Percentiles rank a stretch among this genome's conserved stretches.
phyloP scores from a whole-genome alignment of 2,888 invertebrate species.

The Diabrotica balteata region DNA sequence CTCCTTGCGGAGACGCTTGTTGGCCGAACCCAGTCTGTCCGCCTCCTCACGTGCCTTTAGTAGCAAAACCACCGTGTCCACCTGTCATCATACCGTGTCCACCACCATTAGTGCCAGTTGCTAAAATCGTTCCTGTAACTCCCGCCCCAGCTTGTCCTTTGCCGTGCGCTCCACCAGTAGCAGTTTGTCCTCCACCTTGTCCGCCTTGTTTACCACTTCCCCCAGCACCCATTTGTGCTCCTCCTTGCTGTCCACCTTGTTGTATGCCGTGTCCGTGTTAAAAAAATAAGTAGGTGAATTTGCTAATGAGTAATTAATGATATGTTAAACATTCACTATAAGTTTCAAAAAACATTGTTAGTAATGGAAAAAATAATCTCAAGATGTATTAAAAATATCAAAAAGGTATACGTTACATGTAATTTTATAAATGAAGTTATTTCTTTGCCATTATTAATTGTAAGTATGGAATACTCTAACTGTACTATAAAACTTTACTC shows the following conservation, averaged over 20 bases:
- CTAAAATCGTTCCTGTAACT: conserved; percentile 43
- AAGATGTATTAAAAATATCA: too few relatives aligned
- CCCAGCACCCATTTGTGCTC: conserved; percentile 37
- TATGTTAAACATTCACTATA: too few relatives aligned
- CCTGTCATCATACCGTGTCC: conserved; percentile 48
- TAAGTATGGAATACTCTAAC: too few relatives aligned
- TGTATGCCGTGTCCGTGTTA: not conserved
- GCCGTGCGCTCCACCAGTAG: conserved; percentile 46
- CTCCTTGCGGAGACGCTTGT: conserved; percentile 45
- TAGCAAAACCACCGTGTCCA: conserved; percentile 51
- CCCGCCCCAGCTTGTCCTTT: conserved; percentile 46
- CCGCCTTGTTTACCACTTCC: conserved; percentile 36
- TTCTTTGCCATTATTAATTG: too few relatives aligned
- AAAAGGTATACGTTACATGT: too few relatives aligned
- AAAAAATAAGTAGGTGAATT: not conserved
- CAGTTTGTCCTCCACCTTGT: conserved; percentile 40
- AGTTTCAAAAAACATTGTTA: too few relatives aligned
- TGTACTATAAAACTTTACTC: too few relatives aligned
- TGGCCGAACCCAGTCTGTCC: conserved; percentile 34
- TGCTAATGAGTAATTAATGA: not conserved
- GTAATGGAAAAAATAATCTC: too few relatives aligned
- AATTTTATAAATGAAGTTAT: too few relatives aligned
- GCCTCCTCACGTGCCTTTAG: conserved; percentile 47
- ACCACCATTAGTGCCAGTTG: conserved; percentile 49
- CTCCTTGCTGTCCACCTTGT: conserved; percentile 33